Percentiles rank a stretch among this genome's conserved stretches.
phyloP scores from a whole-genome alignment of 2,888 invertebrate species.

The Atethmia centrago region DNA sequence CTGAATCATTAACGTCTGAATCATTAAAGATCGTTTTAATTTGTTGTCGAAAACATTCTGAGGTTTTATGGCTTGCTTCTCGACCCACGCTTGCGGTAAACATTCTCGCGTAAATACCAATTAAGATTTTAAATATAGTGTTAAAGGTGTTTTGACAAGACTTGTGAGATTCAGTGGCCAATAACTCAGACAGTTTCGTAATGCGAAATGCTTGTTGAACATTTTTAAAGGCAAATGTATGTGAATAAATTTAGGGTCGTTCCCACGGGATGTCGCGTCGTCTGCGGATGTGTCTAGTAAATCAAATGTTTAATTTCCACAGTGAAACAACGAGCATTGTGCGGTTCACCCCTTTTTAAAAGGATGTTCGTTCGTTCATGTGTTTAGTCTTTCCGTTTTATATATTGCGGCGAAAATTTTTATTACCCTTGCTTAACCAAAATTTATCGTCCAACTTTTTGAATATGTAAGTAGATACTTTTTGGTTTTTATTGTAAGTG shows the following conservation, averaged over 20 bases:
- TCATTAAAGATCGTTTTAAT: slow-evolving; percentile 78
- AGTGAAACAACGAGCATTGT: slow-evolving; percentile 81
- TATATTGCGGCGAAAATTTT: slow-evolving; percentile 59
- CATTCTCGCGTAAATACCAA: slow-evolving; percentile 68
- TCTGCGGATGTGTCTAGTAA: slow-evolving; percentile 82
- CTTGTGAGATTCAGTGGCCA: slow-evolving; percentile 69
- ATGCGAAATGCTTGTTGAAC: slow-evolving; percentile 78
- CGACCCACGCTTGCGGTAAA: slow-evolving; percentile 74
- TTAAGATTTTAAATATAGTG: slow-evolving; percentile 77
- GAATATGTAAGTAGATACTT: slow-evolving; percentile 43
- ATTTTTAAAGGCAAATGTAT: slow-evolving; percentile 76
- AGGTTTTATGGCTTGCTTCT: slow-evolving; percentile 69
- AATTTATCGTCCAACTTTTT: slow-evolving; percentile 55
- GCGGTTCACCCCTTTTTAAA: slow-evolving; percentile 73
- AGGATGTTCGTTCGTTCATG: slow-evolving; percentile 66
- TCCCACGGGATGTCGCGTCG: slow-evolving; percentile 81
- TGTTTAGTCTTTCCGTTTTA: slow-evolving; percentile 65
- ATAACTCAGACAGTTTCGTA: slow-evolving; percentile 68
- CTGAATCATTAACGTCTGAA: slow-evolving; percentile 75
- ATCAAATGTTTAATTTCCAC: slow-evolving; percentile 87
- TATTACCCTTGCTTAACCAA: slow-evolving; percentile 55
- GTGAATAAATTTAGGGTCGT: slow-evolving; percentile 69
- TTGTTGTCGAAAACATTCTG: slow-evolving; percentile 76
- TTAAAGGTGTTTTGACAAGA: slow-evolving; percentile 71
- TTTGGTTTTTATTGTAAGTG: slow-evolving; percentile 27